Evolutionary conservation across 2,797 vertebrate species (phyloP).

Genomic region (Malacoraja senta): DNA sequence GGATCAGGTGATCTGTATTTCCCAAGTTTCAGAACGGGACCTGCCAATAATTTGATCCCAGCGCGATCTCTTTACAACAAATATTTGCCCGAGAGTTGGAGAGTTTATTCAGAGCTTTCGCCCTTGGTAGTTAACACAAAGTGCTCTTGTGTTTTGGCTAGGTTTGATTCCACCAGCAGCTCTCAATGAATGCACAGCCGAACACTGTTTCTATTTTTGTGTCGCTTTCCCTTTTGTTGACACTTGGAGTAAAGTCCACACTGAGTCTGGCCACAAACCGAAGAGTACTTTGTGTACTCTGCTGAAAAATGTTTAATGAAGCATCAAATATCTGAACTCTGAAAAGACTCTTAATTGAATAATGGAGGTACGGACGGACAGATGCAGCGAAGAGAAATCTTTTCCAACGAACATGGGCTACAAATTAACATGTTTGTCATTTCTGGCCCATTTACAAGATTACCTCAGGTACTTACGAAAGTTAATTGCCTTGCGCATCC

Average conservation of each 20-base stretch:
- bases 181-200: conserved; percentile 17
- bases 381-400: not conserved
- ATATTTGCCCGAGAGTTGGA: conserved; percentile 26
- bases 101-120: conserved; percentile 25
- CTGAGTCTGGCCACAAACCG: conserved; percentile 1
- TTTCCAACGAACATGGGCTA: not conserved
- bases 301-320: conserved; percentile 12
- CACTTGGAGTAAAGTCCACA: conserved; percentile 14
- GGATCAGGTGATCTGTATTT: conserved; percentile 33
- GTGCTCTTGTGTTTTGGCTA: conserved; percentile 21
- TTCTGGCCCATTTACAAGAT: not conserved
- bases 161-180: not conserved
- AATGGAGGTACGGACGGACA: not conserved
- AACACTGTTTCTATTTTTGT: conserved; percentile 21
- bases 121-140: conserved; percentile 26
- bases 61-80: conserved; percentile 28
- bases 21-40: not conserved
- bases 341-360: not conserved
- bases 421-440: not conserved
- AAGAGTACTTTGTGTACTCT: conserved; percentile 12
- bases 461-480: not conserved
- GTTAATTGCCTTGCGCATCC: too few species aligned
- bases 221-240: conserved; percentile 9
- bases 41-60: conserved; percentile 31
- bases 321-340: not conserved